Evolutionary conservation across 2,113 vertebrate genomes (phyloP).

Genomic region (Dasyurus viverrinus): DNA sequence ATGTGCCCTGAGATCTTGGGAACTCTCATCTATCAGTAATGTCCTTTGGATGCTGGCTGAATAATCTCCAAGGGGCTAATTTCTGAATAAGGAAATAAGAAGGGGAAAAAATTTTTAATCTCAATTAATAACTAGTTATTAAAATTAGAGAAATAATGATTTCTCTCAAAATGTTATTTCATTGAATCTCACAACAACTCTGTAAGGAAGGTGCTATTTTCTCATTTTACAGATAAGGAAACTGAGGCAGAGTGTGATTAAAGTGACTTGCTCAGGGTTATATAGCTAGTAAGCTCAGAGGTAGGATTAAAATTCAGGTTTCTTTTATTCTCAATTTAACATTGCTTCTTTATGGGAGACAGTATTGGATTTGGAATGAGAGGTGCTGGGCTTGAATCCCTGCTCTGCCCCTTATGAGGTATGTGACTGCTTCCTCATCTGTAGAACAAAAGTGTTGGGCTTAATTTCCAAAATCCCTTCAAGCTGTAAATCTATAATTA

Average conservation of each 20-base stretch:
- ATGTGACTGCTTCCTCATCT: neutral
- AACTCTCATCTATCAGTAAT: neutral
- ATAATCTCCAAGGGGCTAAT: neutral
- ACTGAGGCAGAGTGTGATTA: neutral
- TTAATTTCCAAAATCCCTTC: neutral
- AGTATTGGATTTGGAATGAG: neutral
- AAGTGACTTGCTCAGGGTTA: neutral
- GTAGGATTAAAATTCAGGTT: neutral
- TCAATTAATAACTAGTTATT: neutral
- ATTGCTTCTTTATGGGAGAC: neutral
- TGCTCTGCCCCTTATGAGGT: neutral
- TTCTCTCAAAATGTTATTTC: neutral
- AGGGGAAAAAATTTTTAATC: neutral
- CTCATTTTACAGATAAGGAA: neutral
- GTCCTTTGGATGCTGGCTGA: neutral
- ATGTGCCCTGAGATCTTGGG: neutral
- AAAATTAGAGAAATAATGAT: neutral
- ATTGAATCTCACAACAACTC: neutral
- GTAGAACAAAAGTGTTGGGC: neutral
- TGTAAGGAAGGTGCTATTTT: neutral
- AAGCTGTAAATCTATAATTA: neutral
- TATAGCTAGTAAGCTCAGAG: neutral
- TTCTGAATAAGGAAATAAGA: neutral
- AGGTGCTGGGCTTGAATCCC: neutral
- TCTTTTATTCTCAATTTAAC: neutral